Evolutionary conservation across 2,113 vertebrate genomes (phyloP), one percentile per base, ranked within the genome.

Genomic region (Ploceus nigricollis): DNA sequence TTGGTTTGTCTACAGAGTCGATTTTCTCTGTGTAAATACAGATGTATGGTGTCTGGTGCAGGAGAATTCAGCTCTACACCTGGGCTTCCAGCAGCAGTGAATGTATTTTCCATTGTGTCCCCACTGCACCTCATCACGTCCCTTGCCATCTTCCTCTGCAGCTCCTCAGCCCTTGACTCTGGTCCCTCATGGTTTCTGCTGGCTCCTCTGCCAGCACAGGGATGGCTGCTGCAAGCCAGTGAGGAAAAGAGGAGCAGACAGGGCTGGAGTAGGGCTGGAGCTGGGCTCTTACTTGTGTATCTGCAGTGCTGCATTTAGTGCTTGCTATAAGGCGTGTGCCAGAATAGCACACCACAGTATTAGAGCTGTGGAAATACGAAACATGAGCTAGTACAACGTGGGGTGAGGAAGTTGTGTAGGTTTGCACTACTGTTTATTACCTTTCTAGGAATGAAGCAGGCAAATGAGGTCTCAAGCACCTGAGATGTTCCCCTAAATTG

Each of bases 61-160:
- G 37, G 31, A 48, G 37, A 80, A 31, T 60, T 65, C 0, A 0
- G 13, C 30, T 92, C n/a, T 65, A 37, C 60, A 47, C 24, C 27
- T 3, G 3, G n/a, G 16, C 13, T 87, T 30, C 45, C 54, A 57
- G 24, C 50, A 75, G 60, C 13, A 3, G 21, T 18, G 40, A 57
- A 64, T 73, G 45, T 1, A 0, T 77, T 84, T 87, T 17, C 40
- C 12, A 8, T 51, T 60, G 33, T 64, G 8, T 73, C 22, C n/a
- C 18, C 27, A 4, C n/a, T 47, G 69, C 50, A 61, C 13, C 21
- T 24, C 31, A 73, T 18, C 21, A 11, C 0, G 0, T 44, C 24
- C 30, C 33, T 64, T 87, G 39, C 35, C 48, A 77, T 84, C 17
- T 89, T 28, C 15, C 7, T 57, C 31, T 89, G 44, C 78, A 51